phyloP scores from a whole-genome alignment of 2,797 vertebrate genomes.

The Sebastes hubbsi region DNA sequence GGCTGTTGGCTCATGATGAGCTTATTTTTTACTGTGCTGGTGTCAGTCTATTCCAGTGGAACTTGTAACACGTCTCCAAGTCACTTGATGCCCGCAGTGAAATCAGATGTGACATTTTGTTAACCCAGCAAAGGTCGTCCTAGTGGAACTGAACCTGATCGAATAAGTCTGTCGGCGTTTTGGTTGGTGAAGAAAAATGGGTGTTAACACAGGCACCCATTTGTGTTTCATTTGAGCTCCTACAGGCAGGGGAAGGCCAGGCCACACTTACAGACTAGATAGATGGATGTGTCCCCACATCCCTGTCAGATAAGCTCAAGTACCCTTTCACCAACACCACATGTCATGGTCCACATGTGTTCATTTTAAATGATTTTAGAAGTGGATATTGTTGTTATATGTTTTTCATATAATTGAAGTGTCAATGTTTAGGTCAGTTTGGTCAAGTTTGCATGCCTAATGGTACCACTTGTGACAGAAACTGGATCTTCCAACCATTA shows the following conservation, averaged over 20 bases:
- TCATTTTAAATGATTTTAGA: background rate
- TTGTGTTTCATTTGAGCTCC: slow-evolving; percentile 10
- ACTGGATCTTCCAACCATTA: too few species aligned
- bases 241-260: background rate
- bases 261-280: background rate
- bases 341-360: background rate
- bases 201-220: background rate
- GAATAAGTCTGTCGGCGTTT: slow-evolving; percentile 48
- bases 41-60: slow-evolving; percentile 34
- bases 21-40: slow-evolving; percentile 20
- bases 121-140: slow-evolving; percentile 65
- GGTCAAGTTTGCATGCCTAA: background rate
- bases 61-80: slow-evolving; percentile 37
- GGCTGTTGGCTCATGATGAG: background rate
- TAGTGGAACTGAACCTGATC: slow-evolving; percentile 54
- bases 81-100: slow-evolving; percentile 58
- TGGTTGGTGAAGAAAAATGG: slow-evolving; percentile 6
- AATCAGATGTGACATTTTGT: slow-evolving; percentile 75
- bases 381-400: background rate
- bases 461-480: background rate
- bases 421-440: background rate
- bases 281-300: background rate
- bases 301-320: background rate
- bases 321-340: background rate
- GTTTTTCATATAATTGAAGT: background rate